Evolutionary conservation across 2,888 invertebrate species (phyloP), one percentile per base, ranked within the genome.

Genomic region (Tenthredo mesomela): DNA sequence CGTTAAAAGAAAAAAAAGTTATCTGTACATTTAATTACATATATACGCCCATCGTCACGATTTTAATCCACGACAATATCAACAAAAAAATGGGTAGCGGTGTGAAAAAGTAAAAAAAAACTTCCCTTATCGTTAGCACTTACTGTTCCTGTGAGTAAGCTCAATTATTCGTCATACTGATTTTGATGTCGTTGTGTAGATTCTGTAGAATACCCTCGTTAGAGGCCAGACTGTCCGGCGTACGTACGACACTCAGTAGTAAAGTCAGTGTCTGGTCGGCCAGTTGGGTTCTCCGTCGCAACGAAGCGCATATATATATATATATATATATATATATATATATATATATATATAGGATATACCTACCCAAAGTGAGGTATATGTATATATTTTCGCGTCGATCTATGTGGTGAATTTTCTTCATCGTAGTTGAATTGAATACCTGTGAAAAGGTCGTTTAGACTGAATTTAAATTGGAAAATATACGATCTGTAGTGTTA

Each of bases 251-350:
- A 43, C 9, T 54, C 50, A 77, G 77, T 77, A 77, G 77, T 54
- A 6, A 54, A 77, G 77, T 77, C 77, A 54, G 77, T 77, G 29
- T 29, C n/a, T 50, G 50, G 77, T 77, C 50, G 29, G 77, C 33
- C 18, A 18, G 54, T 47, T n/a, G 40, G 21, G 9, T 43, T 73
- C 71, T n/a, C 43, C 43, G n/a, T 40, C 43, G 71, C 12, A 73
- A 73, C 40, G 40, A 43, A 15, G 29, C 71, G n/a, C 18, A 10
- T 61, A 61, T 12, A 21, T 61, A 25, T 33, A 33, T 4, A 29
- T n/a, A n/a, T n/a, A n/a, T n/a, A n/a, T n/a, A n/a, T n/a, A n/a
- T 2, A 1, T 33, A n/a, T n/a, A n/a, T n/a, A n/a, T n/a, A n/a
- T n/a, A n/a, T n/a, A n/a, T n/a, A n/a, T n/a, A n/a, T n/a, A n/a